phyloP scores from a whole-genome alignment of 2,888 invertebrate genomes.

The Chromoteleia sp. region DNA sequence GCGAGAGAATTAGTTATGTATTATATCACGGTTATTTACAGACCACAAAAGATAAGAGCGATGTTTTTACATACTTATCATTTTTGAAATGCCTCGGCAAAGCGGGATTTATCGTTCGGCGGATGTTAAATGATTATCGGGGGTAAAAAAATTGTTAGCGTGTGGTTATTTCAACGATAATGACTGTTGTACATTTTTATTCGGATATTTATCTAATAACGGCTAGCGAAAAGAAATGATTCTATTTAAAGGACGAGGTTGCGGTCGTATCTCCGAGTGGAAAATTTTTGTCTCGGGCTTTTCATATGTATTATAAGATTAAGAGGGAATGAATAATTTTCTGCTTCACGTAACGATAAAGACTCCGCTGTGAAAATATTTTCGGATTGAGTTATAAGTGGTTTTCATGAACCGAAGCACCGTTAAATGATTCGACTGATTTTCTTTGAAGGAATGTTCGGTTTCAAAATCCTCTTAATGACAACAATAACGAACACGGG shows the following conservation, averaged over 20 bases:
- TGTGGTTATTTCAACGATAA: constrained; percentile 4
- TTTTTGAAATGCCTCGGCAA: too few relatives aligned
- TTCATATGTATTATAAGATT: constrained; percentile 48
- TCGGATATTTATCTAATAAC: constrained; percentile 29
- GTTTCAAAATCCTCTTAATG: constrained; percentile 48
- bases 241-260: constrained; percentile 24
- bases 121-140: background rate
- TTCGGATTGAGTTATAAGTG: constrained; percentile 56
- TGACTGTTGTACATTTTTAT: constrained; percentile 12
- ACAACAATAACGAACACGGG: constrained; percentile 33
- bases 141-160: background rate
- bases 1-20: constrained; percentile 29
- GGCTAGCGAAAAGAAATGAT: constrained; percentile 11
- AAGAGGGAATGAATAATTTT: constrained; percentile 56
- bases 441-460: constrained; percentile 37
- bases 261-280: constrained; percentile 9
- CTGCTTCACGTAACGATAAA: constrained; percentile 56
- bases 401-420: constrained; percentile 39
- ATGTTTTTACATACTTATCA: background rate
- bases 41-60: constrained; percentile 32
- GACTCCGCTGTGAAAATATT: constrained; percentile 54
- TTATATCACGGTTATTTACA: constrained; percentile 22
- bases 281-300: constrained; percentile 39
- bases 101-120: constrained; percentile 7
- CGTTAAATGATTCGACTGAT: constrained; percentile 61